These are phyloP conservation scores for Limnephilus lunatus DNA, from an alignment of 2,888 invertebrate species.

Conservation along the genomic window DNA sequence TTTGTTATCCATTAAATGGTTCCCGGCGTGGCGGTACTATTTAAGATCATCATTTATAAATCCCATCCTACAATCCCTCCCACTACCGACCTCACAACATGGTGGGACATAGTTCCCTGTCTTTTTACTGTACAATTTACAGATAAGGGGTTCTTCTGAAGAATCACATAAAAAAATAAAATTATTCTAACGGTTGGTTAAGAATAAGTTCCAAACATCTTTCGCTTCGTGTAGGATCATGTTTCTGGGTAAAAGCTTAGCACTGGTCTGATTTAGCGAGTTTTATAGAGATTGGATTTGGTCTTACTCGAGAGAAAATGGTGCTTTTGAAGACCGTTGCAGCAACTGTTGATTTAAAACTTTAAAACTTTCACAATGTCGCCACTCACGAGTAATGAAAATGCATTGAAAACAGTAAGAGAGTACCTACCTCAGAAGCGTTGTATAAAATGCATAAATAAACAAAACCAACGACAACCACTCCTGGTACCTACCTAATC, in stretches of 20 bases:
- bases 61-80: too few species aligned
- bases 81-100: too few species aligned
- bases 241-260: neutral
- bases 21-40: too few species aligned
- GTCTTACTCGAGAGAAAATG: neutral
- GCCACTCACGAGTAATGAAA: neutral
- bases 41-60: too few species aligned
- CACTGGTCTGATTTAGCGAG: neutral
- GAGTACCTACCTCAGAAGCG: neutral
- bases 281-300: neutral
- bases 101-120: too few species aligned
- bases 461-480: too few species aligned
- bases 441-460: neutral
- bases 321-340: neutral
- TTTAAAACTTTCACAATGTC: neutral
- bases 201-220: neutral
- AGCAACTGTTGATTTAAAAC: neutral
- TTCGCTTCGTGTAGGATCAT: neutral
- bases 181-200: neutral
- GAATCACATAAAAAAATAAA: too few species aligned
- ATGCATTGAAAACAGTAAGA: neutral
- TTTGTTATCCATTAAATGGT: too few species aligned
- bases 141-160: too few species aligned
- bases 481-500: too few species aligned
- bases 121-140: too few species aligned